Base-by-base conservation (phyloP, 2,797 vertebrate genomes). In the Hydrolagus colliei region DNA sequence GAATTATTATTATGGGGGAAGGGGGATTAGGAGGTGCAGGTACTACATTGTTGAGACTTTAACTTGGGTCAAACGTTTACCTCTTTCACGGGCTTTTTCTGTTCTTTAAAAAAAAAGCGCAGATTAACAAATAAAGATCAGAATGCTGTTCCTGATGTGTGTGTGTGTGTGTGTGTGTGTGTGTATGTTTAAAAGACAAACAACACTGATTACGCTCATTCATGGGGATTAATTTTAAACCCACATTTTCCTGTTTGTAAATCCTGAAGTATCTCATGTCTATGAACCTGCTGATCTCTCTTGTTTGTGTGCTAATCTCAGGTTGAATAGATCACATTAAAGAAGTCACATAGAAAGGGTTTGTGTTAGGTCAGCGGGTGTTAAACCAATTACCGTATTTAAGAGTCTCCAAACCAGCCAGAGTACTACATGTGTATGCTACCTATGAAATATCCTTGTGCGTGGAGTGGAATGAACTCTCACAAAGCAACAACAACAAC, bases 71-170 rank as follows among this genome's bases (percentile, higher is more conserved):
- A 52, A 52, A 6, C 41, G 1, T 3, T 0, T 52, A 52, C 6
- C 41, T 52, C 41, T 52, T 6, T 52, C 41, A 52, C 41, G 6
- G 41, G 41, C 41, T 52, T 52, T 52, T 52, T 52, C 41, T 52
- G 41, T 6, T 6, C 41, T 52, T 52, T 84, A 68, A 68, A 67
- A 84, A 84, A 84, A 84, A 67, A 84, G 65, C 32, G 61, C 65
- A 82, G 79, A 84, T 84, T 84, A 84, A 84, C 68, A 84, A 84
- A 73, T 27, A 76, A 84, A 84, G 79, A 84, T 84, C 79, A 84
- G 71, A 71, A 84, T 32, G 52, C 32, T 8, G 12, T 35, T 71
- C 71, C 71, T n/a, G 65, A 16, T 27, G 35, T 82, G 65, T 41
- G 18, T 18, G 32, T 68, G 16, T 22, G 16, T 27, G 35, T 82